Evolutionary conservation across 2,888 invertebrate species (phyloP), one percentile per base, ranked within the genome.

Genomic region (Mesorhabditis spiculigera): DNA sequence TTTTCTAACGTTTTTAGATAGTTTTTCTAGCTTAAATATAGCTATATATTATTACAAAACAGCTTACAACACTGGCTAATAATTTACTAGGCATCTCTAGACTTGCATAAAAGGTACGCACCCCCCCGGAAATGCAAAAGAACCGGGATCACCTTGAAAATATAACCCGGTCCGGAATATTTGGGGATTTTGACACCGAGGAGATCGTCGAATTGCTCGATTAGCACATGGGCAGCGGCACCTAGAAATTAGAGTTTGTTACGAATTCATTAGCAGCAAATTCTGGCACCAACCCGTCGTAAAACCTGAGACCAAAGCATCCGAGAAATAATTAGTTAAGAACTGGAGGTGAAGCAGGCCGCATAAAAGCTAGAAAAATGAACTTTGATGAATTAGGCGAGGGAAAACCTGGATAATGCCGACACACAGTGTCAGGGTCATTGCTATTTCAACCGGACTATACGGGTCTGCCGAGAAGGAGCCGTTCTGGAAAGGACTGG

Each of bases 191-290:
- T 75, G 28, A 88, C 82, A n/a, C 58, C 58, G 42, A 88, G 84
- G 10, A 88, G 78, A 71, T 86, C 85, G 70, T 86, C 87, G 62
- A 88, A 78, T 75, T 88, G 88, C 58, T 87, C 86, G 43, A 87
- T 86, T 77, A 88, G 85, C 28, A 88, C 88, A 77, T 88, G 87
- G 45, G 87, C 80, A 8, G 88, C 87, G 6, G 87, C 87, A 4
- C 87, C 70, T 70, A 62, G 42, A 45, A 28, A 63, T 50, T 50
- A 50, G 58, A 13, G 1, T 50, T 13, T 10, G 8, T 50, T 10
- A 50, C n/a, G 8, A 50, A 50, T n/a, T 50, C 58, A 50, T 1
- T n/a, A 2, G 8, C 58, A 13, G 58, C n/a, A 50, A 13, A 50
- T 50, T 50, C n/a, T 50, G 58, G 2, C 0, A 50, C n/a, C 1